phyloP scores from a whole-genome alignment of 2,888 invertebrate species.

The Timandra comae region DNA sequence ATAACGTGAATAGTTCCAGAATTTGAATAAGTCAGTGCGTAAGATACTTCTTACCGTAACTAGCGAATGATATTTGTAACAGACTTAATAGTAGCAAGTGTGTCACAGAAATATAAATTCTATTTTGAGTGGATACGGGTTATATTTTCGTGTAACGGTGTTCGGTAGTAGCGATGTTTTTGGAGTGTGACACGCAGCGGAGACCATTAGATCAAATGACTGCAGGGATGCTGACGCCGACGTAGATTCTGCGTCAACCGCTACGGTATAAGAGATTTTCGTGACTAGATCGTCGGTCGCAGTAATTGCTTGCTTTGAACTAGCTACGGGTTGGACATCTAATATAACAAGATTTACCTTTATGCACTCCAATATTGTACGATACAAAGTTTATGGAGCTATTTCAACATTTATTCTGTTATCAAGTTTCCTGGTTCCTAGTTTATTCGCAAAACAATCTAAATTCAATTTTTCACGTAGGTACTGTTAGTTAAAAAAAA shows the following conservation, averaged over 20 bases:
- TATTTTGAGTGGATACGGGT: constrained; percentile 20
- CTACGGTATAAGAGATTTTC: constrained; percentile 49
- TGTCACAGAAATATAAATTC: constrained; percentile 18
- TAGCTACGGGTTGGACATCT: constrained; percentile 11
- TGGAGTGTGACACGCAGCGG: constrained; percentile 23
- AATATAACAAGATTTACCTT: too few relatives aligned
- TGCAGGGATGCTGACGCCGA: constrained; percentile 45
- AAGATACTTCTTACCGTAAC: constrained; percentile 25
- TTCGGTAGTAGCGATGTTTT: constrained; percentile 19
- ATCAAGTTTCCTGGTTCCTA: too few relatives aligned
- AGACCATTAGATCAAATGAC: constrained; percentile 57
- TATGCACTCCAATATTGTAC: too few relatives aligned
- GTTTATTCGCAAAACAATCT: too few relatives aligned
- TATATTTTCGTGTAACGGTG: constrained; percentile 15
- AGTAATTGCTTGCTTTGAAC: constrained; percentile 35
- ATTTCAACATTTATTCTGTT: too few relatives aligned
- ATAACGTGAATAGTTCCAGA: constrained; percentile 26
- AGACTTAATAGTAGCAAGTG: constrained; percentile 9
- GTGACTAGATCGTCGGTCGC: constrained; percentile 43
- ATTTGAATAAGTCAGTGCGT: constrained; percentile 30
- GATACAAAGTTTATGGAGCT: too few relatives aligned
- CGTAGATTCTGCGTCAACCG: constrained; percentile 41
- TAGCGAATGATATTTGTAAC: constrained; percentile 15
- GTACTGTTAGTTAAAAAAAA: too few relatives aligned
- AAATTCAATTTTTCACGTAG: too few relatives aligned